Evolutionary conservation across 2,113 vertebrate species (phyloP).

Genomic region (Nematolebias whitei): DNA sequence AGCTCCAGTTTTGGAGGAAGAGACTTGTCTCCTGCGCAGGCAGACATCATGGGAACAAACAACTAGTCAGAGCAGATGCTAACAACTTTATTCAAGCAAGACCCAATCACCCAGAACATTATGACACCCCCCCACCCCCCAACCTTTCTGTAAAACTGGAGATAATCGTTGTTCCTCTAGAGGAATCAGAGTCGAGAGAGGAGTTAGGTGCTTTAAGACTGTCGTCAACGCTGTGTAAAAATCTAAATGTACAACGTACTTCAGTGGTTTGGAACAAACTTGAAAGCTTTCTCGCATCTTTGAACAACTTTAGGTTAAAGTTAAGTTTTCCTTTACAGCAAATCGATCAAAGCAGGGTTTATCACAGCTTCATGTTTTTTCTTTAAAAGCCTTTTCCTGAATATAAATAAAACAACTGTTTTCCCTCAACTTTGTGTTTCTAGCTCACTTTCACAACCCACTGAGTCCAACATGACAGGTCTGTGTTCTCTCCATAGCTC

Average conservation of each 20-base stretch:
- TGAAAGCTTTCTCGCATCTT: background rate
- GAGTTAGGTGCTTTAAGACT: background rate
- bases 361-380: background rate
- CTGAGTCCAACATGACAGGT: background rate
- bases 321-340: background rate
- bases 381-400: background rate
- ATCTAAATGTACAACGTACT: background rate
- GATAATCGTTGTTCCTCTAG: background rate
- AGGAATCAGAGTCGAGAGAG: background rate
- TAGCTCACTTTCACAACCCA: background rate
- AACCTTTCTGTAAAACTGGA: too few species aligned
- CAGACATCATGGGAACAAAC: background rate
- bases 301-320: background rate
- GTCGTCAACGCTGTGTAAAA: background rate
- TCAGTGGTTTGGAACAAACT: background rate
- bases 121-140: too few species aligned
- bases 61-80: too few species aligned
- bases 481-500: too few species aligned
- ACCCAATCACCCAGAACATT: too few species aligned
- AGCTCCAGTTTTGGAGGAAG: constrained; percentile 96
- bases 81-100: too few species aligned
- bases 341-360: background rate
- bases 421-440: too few species aligned
- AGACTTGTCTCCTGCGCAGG: constrained; percentile 92
- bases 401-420: constrained; percentile 7